Evolutionary conservation across 2,888 invertebrate species (phyloP).

Genomic region (Neocrepidodera transversa): DNA sequence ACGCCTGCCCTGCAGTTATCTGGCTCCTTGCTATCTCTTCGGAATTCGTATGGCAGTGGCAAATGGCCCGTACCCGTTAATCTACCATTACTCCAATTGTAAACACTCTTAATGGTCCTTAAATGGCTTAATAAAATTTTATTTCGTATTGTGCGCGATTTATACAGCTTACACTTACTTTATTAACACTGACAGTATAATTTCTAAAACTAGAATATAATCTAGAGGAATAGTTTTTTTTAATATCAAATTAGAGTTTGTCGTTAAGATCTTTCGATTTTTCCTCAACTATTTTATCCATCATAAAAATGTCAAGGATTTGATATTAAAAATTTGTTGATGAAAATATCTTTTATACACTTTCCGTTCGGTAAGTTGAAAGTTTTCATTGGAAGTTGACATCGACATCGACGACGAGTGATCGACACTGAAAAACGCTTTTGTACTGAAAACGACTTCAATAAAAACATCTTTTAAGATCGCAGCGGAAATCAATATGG

Average conservation of each 20-base stretch:
- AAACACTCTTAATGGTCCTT: conserved; percentile 50
- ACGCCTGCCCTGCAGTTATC: conserved; percentile 5
- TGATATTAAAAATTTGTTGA: conserved; percentile 19
- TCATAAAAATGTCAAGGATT: conserved; percentile 7
- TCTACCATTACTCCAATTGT: conserved; percentile 47
- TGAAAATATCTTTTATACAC: conserved; percentile 20
- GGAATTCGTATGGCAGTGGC: conserved; percentile 34
- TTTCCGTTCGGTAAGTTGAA: conserved; percentile 6
- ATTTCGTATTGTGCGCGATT: conserved; percentile 46
- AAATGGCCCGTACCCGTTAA: conserved; percentile 42
- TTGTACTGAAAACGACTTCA: conserved; percentile 9
- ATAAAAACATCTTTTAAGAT: conserved; percentile 3
- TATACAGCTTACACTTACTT: conserved; percentile 39
- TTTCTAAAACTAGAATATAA: too few species aligned
- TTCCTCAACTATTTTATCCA: neutral
- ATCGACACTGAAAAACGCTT: conserved; percentile 28
- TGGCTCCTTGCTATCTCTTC: conserved; percentile 8
- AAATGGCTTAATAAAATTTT: conserved; percentile 50
- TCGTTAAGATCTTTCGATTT: too few species aligned
- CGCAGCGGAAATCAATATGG: conserved; percentile 1
- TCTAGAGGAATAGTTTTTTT: too few species aligned
- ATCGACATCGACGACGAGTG: conserved; percentile 3
- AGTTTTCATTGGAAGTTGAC: conserved; percentile 26
- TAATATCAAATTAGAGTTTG: too few species aligned
- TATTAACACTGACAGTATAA: conserved; percentile 16